phyloP scores from a whole-genome alignment of 2,888 invertebrate genomes.

The Apamea sordens region DNA sequence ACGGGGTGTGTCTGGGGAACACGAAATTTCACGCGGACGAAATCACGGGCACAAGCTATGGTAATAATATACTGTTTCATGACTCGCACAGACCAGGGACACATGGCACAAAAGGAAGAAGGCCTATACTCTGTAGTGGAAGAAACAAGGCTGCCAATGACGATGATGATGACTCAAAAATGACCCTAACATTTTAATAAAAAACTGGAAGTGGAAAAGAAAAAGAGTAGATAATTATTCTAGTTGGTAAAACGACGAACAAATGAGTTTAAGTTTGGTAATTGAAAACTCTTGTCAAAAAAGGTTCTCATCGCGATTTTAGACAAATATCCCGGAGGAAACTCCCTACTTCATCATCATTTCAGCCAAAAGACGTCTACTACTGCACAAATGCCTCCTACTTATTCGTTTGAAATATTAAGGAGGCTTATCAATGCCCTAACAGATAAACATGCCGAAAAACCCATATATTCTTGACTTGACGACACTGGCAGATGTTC shows the following conservation, averaged over 20 bases:
- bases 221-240: not conserved
- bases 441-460: not conserved
- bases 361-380: too few species aligned
- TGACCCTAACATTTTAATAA: too few species aligned
- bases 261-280: not conserved
- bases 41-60: not conserved
- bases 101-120: not conserved
- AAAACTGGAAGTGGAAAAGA: not conserved
- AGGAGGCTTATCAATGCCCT: too few species aligned
- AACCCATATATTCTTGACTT: not conserved
- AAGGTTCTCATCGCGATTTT: not conserved
- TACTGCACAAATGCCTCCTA: too few species aligned
- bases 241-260: not conserved
- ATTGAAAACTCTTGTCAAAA: not conserved
- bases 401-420: not conserved
- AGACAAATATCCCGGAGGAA: not conserved
- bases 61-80: not conserved
- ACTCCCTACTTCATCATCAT: not conserved
- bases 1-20: too few species aligned
- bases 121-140: not conserved
- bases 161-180: not conserved
- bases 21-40: too few species aligned
- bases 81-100: not conserved
- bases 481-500: not conserved
- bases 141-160: not conserved